Evolutionary conservation across 1,140 invertebrate species (phyloP), one percentile per base, ranked within the genome.

Genomic region (Helicoverpa armigera): DNA sequence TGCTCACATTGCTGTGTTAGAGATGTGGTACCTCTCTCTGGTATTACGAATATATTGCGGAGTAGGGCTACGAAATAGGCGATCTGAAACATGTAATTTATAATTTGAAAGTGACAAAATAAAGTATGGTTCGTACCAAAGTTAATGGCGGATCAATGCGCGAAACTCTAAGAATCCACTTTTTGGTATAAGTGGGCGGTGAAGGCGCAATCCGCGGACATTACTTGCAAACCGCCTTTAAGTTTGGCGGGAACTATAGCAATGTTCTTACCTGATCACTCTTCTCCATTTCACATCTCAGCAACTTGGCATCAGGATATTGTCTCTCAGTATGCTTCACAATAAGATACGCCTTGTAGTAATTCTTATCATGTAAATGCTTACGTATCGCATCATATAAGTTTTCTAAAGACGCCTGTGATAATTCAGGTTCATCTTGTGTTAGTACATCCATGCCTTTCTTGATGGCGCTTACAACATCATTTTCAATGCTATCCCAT

Each of bases 261-360:
- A 43, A 43, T 43, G 23, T 50, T 7, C 31, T 80, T 89, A 95
- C 94, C 91, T 95, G 94, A 86, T 95, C 92, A 86, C 89, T 92
- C 85, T 95, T 95, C 43, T 94, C 88, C 93, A 95, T 94, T 50
- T 94, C 90, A 69, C 91, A 94, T 67, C 94, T 91, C 7, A 95
- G 80, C 54, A 95, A 81, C 60, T 92, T 95, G 0, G 94, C 95
- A 79, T 95, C 92, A 0, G 95, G 94, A 84, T 95, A 94, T 81
- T 92, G 88, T 80, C 92, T 84, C 77, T 95, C 94, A 0, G 93
- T 89, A 74, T 95, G 91, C 81, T 94, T 93, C 0, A 95, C 92
- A 67, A 95, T 90, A 48, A 95, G 87, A 70, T 93, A 95, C 0
- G 94, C 94, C 83, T 95, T 95, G 76, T 90, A 91, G 83, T 94